Evolutionary conservation across 2,113 vertebrate species (phyloP), one percentile per base, ranked within the genome.

Genomic region (Chamaetylas fuelleborni): DNA sequence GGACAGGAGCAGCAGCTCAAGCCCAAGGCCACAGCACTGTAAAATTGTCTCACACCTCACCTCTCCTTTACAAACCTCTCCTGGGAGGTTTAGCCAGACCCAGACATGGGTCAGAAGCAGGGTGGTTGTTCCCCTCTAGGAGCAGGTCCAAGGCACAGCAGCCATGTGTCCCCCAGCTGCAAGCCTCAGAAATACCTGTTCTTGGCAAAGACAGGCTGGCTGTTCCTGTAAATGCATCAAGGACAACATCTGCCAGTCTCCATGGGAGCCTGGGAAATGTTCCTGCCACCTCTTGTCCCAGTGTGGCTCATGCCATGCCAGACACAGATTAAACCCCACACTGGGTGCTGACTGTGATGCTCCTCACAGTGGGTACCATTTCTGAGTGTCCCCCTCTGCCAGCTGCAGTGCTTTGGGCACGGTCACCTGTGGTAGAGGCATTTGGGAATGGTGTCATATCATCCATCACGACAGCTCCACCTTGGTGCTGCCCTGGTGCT

Each of bases 1-100:
- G 87, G 93, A n/a, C 81, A 60, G 64, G 60, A 94, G 61, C 6
- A 3, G 28, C 0, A 0, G 38, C 76, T 84, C 0, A 0, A 61
- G 25, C 8, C 0, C 42, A 34, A 91, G 72, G 92, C 81, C 23
- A 20, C 1, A 3, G 29, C 17, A 7, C 19, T 15, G 26, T 17
- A 24, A 78, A 66, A 80, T 45, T 17, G 20, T 47, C 42, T 73
- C 58, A 36, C 40, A 40, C 24, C 17, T 65, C 28, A 8, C 11
- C 9, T 48, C 31, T 77, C 36, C 43, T 28, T 86, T 47, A 38
- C 10, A 50, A 65, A 51, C 16, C 8, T 58, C 38, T 86, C 42
- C 42, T n/a, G 34, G 19, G 56, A 47, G 4, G 12, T 81, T 91
- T n/a, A 67, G 38, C 38, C 47, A 57, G 69, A 48, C 5, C 12